Conservation (phyloP, 2,113 vertebrate genomes). For the Dromiciops gliroides region DNA sequence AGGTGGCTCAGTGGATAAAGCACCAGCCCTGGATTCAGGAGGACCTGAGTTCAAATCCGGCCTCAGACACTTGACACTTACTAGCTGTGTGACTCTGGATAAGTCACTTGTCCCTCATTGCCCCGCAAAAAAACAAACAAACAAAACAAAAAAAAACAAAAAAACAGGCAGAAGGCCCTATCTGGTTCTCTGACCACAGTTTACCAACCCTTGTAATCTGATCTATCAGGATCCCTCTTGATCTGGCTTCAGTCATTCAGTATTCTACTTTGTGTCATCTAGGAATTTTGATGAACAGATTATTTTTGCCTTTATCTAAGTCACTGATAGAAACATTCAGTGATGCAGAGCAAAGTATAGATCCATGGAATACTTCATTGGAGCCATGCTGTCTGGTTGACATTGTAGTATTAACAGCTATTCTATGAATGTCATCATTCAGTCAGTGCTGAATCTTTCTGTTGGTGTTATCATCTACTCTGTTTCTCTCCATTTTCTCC, state of each 20-base stretch:
- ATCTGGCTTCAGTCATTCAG: too few relatives aligned
- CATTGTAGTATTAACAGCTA: background rate
- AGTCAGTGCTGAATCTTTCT: too few relatives aligned
- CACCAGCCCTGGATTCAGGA: too few relatives aligned
- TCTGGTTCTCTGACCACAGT: background rate
- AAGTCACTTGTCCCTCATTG: too few relatives aligned
- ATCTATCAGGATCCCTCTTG: background rate
- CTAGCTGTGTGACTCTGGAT: too few relatives aligned
- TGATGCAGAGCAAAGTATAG: background rate
- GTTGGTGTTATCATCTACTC: too few relatives aligned
- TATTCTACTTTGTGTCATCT: background rate
- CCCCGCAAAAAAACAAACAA: too few relatives aligned
- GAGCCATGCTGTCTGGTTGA: background rate
- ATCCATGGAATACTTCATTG: background rate
- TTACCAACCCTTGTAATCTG: background rate
- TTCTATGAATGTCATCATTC: background rate
- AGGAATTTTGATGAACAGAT: background rate
- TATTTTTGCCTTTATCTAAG: background rate
- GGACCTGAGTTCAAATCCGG: too few relatives aligned
- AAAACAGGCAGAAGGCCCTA: background rate
- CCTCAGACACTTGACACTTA: too few relatives aligned
- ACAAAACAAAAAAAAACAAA: too few relatives aligned
- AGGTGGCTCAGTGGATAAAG: too few relatives aligned
- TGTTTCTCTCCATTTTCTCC: too few relatives aligned
- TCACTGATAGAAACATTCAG: background rate